phyloP scores from a whole-genome alignment of 53 echinoderm and acorn worm species.

The Hippasteria phrygiana region DNA sequence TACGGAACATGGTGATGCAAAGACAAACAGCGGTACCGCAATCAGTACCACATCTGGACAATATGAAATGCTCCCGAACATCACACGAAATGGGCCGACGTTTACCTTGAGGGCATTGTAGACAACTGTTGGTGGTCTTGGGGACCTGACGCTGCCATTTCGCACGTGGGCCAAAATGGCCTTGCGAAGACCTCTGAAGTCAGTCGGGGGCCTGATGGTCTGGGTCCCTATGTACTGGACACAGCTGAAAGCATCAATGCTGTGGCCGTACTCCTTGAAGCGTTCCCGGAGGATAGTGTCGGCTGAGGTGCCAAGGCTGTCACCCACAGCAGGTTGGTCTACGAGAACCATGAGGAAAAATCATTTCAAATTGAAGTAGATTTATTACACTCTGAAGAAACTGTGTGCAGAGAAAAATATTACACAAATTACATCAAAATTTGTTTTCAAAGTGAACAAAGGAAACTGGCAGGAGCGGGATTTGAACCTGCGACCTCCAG shows the following conservation, averaged over 20 bases:
- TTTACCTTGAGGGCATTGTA: constrained; percentile 85
- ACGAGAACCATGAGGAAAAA: background rate
- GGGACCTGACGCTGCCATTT: constrained; percentile 85
- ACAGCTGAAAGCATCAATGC: constrained; percentile 88
- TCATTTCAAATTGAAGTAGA: background rate
- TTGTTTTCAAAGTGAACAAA: too few relatives aligned
- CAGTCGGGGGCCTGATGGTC: constrained; percentile 76
- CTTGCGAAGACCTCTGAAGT: constrained; percentile 81
- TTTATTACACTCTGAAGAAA: too few relatives aligned
- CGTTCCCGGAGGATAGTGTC: constrained; percentile 88
- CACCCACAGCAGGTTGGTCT: constrained; percentile 40
- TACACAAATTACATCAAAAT: too few relatives aligned
- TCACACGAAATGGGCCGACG: background rate
- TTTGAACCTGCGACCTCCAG: too few relatives aligned
- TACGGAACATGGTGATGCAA: too few relatives aligned
- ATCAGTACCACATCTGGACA: too few relatives aligned
- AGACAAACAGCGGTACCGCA: too few relatives aligned
- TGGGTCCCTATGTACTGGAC: constrained; percentile 92
- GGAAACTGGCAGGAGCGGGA: too few relatives aligned
- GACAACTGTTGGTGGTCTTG: constrained; percentile 79
- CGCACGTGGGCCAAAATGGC: constrained; percentile 77
- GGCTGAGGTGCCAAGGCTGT: constrained; percentile 63
- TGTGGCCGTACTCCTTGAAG: constrained; percentile 83
- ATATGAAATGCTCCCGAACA: background rate
- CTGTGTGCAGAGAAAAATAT: too few relatives aligned